phyloP scores from a whole-genome alignment of 2,888 invertebrate species.

The Drepana falcataria region DNA sequence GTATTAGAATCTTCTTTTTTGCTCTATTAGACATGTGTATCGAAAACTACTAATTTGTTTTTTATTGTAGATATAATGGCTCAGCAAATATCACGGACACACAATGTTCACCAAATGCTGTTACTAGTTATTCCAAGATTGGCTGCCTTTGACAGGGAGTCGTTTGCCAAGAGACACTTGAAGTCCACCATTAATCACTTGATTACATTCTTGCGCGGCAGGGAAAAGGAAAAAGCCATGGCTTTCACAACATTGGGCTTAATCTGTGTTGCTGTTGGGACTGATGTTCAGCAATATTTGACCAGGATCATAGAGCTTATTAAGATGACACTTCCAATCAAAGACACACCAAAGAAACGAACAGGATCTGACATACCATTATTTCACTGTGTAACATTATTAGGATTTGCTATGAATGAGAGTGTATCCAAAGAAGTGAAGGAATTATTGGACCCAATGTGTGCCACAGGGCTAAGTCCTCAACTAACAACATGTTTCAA shows the following conservation, averaged over 20 bases:
- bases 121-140: constrained; percentile 92
- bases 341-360: constrained; percentile 88
- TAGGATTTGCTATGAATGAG: constrained; percentile 92
- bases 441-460: constrained; percentile 93
- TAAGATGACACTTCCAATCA: constrained; percentile 84
- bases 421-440: constrained; percentile 87
- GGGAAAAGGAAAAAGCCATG: constrained; percentile 90
- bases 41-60: neutral
- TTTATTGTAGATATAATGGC: constrained; percentile 83
- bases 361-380: constrained; percentile 89
- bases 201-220: constrained; percentile 85
- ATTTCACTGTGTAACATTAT: constrained; percentile 95
- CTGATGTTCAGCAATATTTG: constrained; percentile 87
- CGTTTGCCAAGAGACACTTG: constrained; percentile 87
- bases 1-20: constrained; percentile 8
- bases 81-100: constrained; percentile 86
- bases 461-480: constrained; percentile 92
- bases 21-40: too few relatives aligned
- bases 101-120: constrained; percentile 91
- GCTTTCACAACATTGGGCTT: constrained; percentile 96
- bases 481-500: constrained; percentile 94
- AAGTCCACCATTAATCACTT: constrained; percentile 88
- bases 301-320: constrained; percentile 91
- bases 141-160: constrained; percentile 92
- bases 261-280: constrained; percentile 92